phyloP scores from a whole-genome alignment of 2,888 invertebrate genomes.

The Drosophila leonis region DNA sequence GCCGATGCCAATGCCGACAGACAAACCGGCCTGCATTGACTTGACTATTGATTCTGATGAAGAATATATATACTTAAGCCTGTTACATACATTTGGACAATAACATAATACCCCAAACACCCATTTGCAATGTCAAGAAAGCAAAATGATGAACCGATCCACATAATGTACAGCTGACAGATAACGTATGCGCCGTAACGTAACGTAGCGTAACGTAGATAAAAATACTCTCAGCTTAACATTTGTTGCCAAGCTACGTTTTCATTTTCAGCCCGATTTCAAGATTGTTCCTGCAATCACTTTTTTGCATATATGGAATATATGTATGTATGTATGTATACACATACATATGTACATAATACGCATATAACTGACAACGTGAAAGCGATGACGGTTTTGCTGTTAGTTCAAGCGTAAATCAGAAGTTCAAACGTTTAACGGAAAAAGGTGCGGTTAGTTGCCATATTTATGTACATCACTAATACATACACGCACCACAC shows the following conservation, averaged over 20 bases:
- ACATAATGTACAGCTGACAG: not conserved
- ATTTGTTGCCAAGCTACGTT: not conserved
- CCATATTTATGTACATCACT: conserved; percentile 17
- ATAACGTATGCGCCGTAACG: not conserved
- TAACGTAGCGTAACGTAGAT: not conserved
- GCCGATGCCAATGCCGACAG: not conserved
- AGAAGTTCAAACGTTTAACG: conserved; percentile 68
- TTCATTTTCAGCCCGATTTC: not conserved
- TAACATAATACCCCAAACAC: not conserved
- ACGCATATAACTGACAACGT: no score
- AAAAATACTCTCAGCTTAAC: not conserved
- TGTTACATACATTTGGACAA: not conserved
- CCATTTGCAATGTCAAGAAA: not conserved
- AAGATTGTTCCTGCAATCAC: not conserved
- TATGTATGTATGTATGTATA: not conserved
- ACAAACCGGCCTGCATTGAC: not conserved
- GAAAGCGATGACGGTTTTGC: conserved; percentile 23
- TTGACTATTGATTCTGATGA: not conserved
- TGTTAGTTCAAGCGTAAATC: conserved; percentile 60
- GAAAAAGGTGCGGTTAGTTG: conserved; percentile 69
- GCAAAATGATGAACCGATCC: not conserved
- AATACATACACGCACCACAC: not conserved
- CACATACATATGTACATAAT: not conserved
- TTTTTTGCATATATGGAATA: not conserved
- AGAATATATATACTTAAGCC: not conserved